A percentile compares a stretch with the other conserved stretches of the same genome.
Evolutionary conservation across 2,797 vertebrate species (phyloP).

Genomic region (Crypturellus tataupa): DNA sequence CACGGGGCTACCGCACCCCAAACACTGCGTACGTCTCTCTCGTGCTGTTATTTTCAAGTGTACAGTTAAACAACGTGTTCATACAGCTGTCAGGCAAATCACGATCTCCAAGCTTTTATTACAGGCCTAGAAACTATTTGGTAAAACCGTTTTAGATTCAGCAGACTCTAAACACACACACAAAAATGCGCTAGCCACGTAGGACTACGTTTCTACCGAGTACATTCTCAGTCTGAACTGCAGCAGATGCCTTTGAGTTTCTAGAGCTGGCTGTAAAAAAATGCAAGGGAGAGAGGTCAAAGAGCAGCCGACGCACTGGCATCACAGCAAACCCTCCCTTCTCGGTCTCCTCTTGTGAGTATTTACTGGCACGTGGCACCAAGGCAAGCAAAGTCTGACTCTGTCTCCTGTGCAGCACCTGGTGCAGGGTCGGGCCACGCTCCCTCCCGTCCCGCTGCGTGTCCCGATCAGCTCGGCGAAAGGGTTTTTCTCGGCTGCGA

Average conservation of each 20-base stretch:
- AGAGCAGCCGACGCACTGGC: not conserved
- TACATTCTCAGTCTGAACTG: not conserved
- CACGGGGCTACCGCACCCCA: conserved; percentile 33
- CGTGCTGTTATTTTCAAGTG: conserved; percentile 49
- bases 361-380: not conserved
- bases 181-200: not conserved
- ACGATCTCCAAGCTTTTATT: conserved; percentile 72
- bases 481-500: accelerated
- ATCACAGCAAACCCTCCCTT: not conserved
- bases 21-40: conserved; percentile 7
- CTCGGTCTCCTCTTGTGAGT: accelerated
- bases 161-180: not conserved
- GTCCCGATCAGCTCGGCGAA: not conserved
- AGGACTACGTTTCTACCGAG: not conserved
- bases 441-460: accelerated
- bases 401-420: not conserved
- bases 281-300: accelerated
- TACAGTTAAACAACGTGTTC: conserved; percentile 57
- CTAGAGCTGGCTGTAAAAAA: not conserved
- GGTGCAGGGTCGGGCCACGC: not conserved
- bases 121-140: conserved; percentile 27
- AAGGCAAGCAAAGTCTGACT: too few relatives aligned
- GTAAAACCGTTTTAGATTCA: not conserved
- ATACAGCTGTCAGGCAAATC: conserved; percentile 66
- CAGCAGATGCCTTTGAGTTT: not conserved